Conservation (phyloP, 2,888 invertebrate genomes). For the Metallyticus violacea region DNA sequence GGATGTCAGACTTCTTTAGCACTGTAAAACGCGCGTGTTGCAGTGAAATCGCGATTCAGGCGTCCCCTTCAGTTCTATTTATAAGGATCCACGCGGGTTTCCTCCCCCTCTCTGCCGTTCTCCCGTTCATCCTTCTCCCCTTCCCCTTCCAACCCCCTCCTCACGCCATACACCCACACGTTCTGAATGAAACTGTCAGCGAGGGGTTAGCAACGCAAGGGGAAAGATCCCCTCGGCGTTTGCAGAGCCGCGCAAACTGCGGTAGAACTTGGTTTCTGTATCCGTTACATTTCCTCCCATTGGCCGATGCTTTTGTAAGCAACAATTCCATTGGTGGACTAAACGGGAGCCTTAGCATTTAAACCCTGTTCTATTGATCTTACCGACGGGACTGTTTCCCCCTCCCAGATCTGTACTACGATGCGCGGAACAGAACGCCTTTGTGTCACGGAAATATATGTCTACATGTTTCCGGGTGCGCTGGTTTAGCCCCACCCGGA, state of each 20-base stretch:
- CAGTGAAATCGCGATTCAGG: conserved; percentile 3
- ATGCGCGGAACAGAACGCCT: neutral
- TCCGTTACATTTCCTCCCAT: neutral
- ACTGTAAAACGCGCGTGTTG: neutral
- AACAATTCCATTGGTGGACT: neutral
- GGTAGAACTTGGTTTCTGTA: conserved; percentile 3
- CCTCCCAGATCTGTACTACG: neutral
- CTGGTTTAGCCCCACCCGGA: neutral
- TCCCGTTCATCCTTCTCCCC: neutral
- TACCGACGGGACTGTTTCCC: neutral
- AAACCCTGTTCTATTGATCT: conserved; percentile 14
- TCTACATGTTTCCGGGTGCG: conserved; percentile 4
- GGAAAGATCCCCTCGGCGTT: conserved; percentile 38
- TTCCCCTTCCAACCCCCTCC: conserved; percentile 51
- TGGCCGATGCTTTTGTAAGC: conserved; percentile 2
- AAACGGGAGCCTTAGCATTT: neutral
- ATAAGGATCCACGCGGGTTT: neutral
- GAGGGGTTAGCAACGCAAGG: conserved; percentile 42
- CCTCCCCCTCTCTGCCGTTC: neutral
- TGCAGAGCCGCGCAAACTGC: conserved; percentile 35
- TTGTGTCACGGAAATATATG: neutral
- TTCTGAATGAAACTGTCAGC: conserved; percentile 60
- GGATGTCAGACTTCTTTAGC: neutral
- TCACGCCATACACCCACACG: conserved; percentile 60
- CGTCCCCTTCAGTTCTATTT: conserved; percentile 9